Conservation (phyloP, 2,888 invertebrate species). For the Cinara cedri region DNA sequence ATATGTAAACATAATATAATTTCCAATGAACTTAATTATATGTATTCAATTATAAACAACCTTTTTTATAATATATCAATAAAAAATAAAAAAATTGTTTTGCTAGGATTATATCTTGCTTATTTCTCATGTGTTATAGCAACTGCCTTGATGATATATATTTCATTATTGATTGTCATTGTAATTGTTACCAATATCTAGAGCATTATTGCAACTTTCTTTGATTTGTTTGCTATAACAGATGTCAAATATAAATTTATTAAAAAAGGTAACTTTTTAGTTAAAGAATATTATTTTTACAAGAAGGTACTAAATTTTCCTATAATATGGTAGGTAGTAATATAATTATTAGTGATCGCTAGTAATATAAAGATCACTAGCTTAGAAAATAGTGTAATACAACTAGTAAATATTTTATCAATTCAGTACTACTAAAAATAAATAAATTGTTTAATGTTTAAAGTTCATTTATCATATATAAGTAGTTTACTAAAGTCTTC, state of each 20-base stretch:
- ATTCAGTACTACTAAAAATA: neutral
- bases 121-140: neutral
- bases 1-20: neutral
- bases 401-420: neutral
- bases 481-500: no score
- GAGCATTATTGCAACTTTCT: neutral
- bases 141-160: neutral
- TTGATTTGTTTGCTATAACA: slow-evolving; percentile 2
- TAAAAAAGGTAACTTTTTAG: neutral
- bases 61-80: neutral
- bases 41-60: neutral
- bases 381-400: neutral
- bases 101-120: no score
- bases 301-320: neutral
- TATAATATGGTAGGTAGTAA: slow-evolving; percentile 1
- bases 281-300: neutral
- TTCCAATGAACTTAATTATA: no score
- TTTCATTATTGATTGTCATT: neutral
- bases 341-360: neutral
- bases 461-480: no score
- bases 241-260: slow-evolving; percentile 4
- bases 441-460: neutral
- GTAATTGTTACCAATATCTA: neutral
- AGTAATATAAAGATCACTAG: neutral
- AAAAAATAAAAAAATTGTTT: no score